Conservation (phyloP, 2,888 invertebrate species). For the Drosophila anceps region DNA sequence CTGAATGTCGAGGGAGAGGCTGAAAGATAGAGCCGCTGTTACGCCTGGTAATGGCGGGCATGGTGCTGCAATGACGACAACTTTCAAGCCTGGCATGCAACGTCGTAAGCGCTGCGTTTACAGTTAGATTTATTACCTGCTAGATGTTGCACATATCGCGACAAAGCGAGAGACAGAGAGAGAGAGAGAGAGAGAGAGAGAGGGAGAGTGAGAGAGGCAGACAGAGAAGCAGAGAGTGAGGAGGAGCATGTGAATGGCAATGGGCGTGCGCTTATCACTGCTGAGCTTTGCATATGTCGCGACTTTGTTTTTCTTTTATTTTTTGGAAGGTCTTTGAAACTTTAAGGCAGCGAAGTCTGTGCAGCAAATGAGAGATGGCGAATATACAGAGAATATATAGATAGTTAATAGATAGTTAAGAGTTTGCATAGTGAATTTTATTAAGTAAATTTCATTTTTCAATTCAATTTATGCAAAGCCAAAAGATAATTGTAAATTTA, state of each 20-base stretch:
- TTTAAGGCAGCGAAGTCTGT: conserved; percentile 10
- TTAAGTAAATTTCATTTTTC: conserved; percentile 28
- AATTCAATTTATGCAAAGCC: conserved; percentile 1
- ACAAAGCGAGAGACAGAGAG: not conserved
- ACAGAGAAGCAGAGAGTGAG: too few species aligned
- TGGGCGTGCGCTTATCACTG: conserved; percentile 61
- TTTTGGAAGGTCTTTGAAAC: not conserved
- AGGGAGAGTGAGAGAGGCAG: not conserved
- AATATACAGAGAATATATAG: not conserved
- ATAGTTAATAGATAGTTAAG: conserved; percentile 2
- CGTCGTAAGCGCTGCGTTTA: conserved; percentile 78
- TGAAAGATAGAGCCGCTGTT: conserved; percentile 29
- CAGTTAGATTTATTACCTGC: conserved; percentile 80
- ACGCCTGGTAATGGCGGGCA: conserved; percentile 39
- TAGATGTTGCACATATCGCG: conserved; percentile 78
- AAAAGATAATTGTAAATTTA: not conserved
- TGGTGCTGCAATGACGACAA: conserved; percentile 71
- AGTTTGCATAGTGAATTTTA: conserved; percentile 20
- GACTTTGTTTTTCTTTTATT: conserved; percentile 52
- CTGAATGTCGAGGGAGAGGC: not conserved
- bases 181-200: not conserved
- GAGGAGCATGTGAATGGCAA: conserved; percentile 7
- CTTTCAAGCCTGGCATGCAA: conserved; percentile 74
- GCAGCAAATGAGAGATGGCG: conserved; percentile 11
- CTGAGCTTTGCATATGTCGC: conserved; percentile 74